phyloP scores from a whole-genome alignment of 2,113 vertebrate genomes.

The Aptenodytes forsteri region DNA sequence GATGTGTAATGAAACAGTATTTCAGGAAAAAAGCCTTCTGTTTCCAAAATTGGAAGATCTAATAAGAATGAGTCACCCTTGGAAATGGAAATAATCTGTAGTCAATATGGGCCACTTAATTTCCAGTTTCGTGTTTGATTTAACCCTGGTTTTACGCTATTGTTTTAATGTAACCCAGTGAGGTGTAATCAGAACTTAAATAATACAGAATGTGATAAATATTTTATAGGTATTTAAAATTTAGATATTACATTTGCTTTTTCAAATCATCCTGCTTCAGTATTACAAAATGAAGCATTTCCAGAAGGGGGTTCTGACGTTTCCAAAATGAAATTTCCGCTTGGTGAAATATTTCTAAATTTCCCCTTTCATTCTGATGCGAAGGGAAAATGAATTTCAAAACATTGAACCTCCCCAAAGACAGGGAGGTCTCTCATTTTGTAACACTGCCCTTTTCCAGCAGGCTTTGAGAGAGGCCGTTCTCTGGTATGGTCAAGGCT shows the following conservation, averaged over 20 bases:
- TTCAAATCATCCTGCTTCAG: background rate
- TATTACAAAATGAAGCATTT: background rate
- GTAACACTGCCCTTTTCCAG: background rate
- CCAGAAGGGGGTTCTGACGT: background rate
- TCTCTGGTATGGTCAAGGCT: background rate
- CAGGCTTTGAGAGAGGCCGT: background rate
- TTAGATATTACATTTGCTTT: conserved; percentile 2
- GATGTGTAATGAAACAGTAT: background rate
- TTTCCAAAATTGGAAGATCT: background rate
- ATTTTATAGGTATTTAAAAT: background rate
- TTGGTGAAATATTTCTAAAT: background rate
- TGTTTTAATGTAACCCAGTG: background rate
- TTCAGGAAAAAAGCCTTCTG: background rate
- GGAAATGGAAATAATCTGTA: background rate
- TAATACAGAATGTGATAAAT: background rate
- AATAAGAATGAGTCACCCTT: background rate
- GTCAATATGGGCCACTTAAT: background rate
- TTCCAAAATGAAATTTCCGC: background rate
- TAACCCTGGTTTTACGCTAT: background rate
- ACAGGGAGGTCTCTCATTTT: background rate
- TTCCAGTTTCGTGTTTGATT: background rate
- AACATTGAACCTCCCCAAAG: background rate
- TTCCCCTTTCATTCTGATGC: background rate
- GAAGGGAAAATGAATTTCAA: background rate
- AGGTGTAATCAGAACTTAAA: background rate